Conservation (phyloP, 2,797 vertebrate genomes). For the Rhinoraja longicauda region DNA sequence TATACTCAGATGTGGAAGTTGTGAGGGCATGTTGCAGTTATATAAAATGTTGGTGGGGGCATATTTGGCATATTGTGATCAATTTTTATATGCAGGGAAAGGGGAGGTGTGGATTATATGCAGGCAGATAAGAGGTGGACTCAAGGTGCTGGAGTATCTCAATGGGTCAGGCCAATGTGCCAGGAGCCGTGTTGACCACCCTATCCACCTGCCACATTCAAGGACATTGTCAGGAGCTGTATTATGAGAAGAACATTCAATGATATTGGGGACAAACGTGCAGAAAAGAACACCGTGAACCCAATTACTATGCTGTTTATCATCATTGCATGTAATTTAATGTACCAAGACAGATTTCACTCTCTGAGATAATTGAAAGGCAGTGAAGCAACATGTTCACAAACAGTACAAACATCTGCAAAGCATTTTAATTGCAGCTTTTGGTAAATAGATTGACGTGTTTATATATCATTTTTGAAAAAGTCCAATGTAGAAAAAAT, state of each 20-base stretch:
- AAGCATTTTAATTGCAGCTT: slow-evolving; percentile 14
- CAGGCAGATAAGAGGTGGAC: no score
- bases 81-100: no score
- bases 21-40: no score
- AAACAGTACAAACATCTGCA: not conserved
- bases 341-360: not conserved
- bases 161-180: no score
- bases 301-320: slow-evolving; percentile 5
- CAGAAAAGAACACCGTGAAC: not conserved
- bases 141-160: no score
- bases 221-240: not conserved
- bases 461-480: not conserved
- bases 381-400: not conserved
- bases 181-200: no score
- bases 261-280: not conserved
- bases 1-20: no score
- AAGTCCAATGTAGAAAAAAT: not conserved
- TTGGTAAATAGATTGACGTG: not conserved
- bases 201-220: no score
- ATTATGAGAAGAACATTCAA: not conserved
- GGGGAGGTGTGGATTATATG: no score
- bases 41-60: no score
- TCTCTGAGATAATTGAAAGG: slow-evolving; percentile 8
- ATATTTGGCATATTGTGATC: no score
- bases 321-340: not conserved